Conservation (phyloP, 1,140 invertebrate genomes). For the Phymorhynchus buccinoides region DNA sequence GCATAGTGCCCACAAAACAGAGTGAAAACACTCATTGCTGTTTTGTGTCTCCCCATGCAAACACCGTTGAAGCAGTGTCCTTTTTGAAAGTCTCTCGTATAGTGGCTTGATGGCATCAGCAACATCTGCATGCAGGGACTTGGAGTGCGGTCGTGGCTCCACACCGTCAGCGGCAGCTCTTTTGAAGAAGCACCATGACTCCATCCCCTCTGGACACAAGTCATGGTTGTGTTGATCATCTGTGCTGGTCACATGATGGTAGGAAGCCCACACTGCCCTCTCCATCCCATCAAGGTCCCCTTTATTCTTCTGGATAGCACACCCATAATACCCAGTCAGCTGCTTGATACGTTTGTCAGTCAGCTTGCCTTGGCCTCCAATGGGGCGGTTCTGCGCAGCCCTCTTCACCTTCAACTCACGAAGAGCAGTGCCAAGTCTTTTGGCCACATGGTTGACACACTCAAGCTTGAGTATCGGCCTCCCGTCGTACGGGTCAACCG, state of each 20-base stretch:
- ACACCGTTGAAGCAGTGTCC: background rate
- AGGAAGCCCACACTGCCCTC: background rate
- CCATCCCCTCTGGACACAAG: background rate
- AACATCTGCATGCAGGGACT: background rate
- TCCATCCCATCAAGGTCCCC: background rate
- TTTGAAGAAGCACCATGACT: background rate
- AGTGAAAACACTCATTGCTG: background rate
- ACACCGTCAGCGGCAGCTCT: background rate
- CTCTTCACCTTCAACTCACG: background rate
- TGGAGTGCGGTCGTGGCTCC: background rate
- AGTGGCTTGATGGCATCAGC: background rate
- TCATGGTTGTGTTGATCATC: background rate
- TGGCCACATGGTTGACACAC: conserved; percentile 31
- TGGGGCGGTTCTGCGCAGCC: background rate
- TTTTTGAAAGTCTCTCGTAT: background rate
- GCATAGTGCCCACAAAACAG: background rate
- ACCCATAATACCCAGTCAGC: background rate
- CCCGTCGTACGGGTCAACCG: background rate
- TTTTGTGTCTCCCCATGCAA: background rate
- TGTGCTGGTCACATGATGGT: background rate
- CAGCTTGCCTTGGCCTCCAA: background rate
- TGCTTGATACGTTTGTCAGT: conserved; percentile 8
- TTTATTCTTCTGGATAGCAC: background rate
- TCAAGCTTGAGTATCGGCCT: background rate
- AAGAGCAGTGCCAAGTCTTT: conserved; percentile 21